Evolutionary conservation across 1,140 invertebrate species (phyloP).

Genomic region (Scaptomyza graminum): DNA sequence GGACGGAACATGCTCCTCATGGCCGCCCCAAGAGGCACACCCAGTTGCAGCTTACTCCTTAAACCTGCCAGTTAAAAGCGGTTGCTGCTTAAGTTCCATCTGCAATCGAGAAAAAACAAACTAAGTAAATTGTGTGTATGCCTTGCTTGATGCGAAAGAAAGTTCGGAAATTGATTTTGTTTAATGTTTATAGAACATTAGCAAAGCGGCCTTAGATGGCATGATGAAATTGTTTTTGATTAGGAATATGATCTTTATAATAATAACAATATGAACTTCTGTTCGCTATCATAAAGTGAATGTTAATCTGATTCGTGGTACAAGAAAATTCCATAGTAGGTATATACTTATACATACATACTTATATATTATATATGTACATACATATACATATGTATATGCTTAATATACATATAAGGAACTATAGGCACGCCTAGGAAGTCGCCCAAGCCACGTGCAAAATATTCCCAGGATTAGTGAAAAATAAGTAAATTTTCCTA

Average conservation of each 20-base stretch:
- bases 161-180: too few species aligned
- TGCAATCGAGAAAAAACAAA: slow-evolving; percentile 8
- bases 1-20: slow-evolving; percentile 77
- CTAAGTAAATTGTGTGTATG: background rate
- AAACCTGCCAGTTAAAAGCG: slow-evolving; percentile 21
- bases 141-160: too few species aligned
- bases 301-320: background rate
- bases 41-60: slow-evolving; percentile 17
- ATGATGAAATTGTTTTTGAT: too few species aligned
- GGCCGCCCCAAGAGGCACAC: slow-evolving; percentile 19
- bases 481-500: too few species aligned
- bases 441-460: slow-evolving; percentile 18
- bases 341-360: slow-evolving; percentile 20
- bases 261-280: too few species aligned
- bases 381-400: slow-evolving; percentile 4
- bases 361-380: slow-evolving; percentile 2
- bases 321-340: slow-evolving; percentile 11
- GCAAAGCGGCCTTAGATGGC: too few species aligned
- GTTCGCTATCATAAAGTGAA: background rate
- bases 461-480: slow-evolving; percentile 17
- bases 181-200: too few species aligned
- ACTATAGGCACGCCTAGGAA: slow-evolving; percentile 29
- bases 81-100: slow-evolving; percentile 42
- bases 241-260: too few species aligned
- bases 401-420: slow-evolving; percentile 17